These are phyloP conservation scores for Gymnothorax javanicus DNA, from an alignment of 2,797 vertebrate genomes.

Conservation along the genomic window DNA sequence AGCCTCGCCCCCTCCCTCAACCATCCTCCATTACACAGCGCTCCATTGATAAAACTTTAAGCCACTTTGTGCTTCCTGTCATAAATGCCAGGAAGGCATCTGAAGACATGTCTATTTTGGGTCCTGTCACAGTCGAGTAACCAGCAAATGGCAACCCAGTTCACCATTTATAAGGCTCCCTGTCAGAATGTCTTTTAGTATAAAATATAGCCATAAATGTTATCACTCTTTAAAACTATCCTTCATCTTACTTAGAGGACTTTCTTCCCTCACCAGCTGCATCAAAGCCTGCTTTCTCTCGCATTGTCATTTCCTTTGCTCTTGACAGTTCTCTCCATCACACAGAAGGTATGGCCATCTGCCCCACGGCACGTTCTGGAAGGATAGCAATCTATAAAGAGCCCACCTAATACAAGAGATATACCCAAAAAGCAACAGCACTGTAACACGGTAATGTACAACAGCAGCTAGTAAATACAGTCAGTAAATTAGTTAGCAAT, in stretches of 20 bases:
- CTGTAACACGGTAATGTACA: neutral
- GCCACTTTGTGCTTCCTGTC: slow-evolving; percentile 67
- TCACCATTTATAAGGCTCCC: slow-evolving; percentile 68
- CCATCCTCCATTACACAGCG: neutral
- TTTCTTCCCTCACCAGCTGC: slow-evolving; percentile 50
- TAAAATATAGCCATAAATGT: slow-evolving; percentile 70
- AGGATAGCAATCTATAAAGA: slow-evolving; percentile 65
- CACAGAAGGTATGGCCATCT: slow-evolving; percentile 65
- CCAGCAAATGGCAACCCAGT: slow-evolving; percentile 75
- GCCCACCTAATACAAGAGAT: slow-evolving; percentile 13
- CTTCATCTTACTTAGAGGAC: slow-evolving; percentile 68
- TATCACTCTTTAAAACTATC: slow-evolving; percentile 60
- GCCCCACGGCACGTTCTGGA: slow-evolving; percentile 62
- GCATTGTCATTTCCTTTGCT: slow-evolving; percentile 30
- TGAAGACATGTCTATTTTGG: slow-evolving; percentile 70
- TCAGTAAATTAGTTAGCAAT: too few relatives aligned
- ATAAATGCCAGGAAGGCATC: slow-evolving; percentile 63
- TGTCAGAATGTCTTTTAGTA: slow-evolving; percentile 77
- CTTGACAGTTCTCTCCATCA: slow-evolving; percentile 61
- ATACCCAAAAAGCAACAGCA: neutral
- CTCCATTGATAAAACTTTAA: slow-evolving; percentile 40
- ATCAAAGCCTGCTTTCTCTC: slow-evolving; percentile 10
- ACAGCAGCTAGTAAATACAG: neutral
- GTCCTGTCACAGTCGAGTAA: slow-evolving; percentile 70
- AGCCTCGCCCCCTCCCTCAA: slow-evolving; percentile 5